Percentiles rank a stretch among this genome's conserved stretches.
Conservation (phyloP, 2,888 invertebrate species). For the Thereva nobilitata region DNA sequence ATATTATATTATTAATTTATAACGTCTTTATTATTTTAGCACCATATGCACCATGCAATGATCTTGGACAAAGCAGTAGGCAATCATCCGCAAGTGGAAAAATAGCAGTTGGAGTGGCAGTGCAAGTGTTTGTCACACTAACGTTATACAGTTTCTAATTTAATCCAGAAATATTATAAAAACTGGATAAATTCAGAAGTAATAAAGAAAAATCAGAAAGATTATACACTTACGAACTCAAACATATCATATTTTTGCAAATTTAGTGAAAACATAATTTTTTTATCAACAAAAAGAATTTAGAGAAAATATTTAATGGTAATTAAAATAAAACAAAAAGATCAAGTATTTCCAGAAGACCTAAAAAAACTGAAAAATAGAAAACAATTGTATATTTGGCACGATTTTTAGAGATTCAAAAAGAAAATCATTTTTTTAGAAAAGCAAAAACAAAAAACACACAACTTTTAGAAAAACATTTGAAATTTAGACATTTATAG, state of each 20-base stretch:
- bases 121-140: constrained; percentile 27
- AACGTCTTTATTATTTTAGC: constrained; percentile 32
- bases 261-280: constrained; percentile 14
- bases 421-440: constrained; percentile 7
- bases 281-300: constrained; percentile 26
- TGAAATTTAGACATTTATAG: too few relatives aligned
- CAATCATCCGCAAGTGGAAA: constrained; percentile 35
- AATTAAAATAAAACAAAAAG: constrained; percentile 1
- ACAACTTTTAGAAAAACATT: too few relatives aligned
- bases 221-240: constrained; percentile 10
- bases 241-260: constrained; percentile 32
- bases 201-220: constrained; percentile 5
- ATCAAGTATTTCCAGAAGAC: constrained; percentile 43
- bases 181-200: neutral
- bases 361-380: constrained; percentile 27
- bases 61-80: constrained; percentile 41
- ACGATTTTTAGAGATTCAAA: constrained; percentile 25
- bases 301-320: constrained; percentile 7
- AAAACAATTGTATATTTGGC: constrained; percentile 22
- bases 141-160: constrained; percentile 14
- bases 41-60: constrained; percentile 40
- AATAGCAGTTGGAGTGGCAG: constrained; percentile 20
- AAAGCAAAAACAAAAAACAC: neutral
- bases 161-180: constrained; percentile 20
- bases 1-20: neutral